These are phyloP conservation scores for Eumerus sabulonum DNA, from an alignment of 2,888 invertebrate species.

Conservation along the genomic window DNA sequence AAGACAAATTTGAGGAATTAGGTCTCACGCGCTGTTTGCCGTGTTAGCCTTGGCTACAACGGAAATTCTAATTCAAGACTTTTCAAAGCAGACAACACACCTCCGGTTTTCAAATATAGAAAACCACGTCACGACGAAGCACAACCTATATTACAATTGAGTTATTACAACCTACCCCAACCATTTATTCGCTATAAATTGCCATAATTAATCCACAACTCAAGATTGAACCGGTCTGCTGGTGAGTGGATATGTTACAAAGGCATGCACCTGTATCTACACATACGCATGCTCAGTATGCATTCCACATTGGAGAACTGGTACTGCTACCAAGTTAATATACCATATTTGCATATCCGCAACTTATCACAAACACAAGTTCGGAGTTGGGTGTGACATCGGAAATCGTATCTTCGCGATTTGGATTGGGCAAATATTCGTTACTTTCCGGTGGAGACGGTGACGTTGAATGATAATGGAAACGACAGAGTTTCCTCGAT, in stretches of 20 bases:
- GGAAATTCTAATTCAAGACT: not conserved
- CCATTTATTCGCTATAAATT: constrained; percentile 3
- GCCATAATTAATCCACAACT: constrained; percentile 42
- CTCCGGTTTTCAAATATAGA: not conserved
- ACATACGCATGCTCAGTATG: not conserved
- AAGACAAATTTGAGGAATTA: too few relatives aligned
- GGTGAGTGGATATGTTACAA: not conserved
- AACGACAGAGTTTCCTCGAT: constrained; percentile 48
- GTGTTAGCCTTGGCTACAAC: not conserved
- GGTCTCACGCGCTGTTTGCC: too few relatives aligned
- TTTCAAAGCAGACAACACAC: too few relatives aligned
- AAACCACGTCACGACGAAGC: too few relatives aligned
- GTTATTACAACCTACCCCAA: not conserved
- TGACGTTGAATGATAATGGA: not conserved
- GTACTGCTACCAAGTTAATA: too few relatives aligned
- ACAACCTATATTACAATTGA: not conserved
- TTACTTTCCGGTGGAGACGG: not conserved
- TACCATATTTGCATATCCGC: too few relatives aligned
- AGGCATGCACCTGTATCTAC: constrained; percentile 6
- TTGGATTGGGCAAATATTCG: constrained; percentile 47
- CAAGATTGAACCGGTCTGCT: constrained; percentile 15
- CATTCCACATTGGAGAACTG: too few relatives aligned
- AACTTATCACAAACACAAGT: too few relatives aligned
- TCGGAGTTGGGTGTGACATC: too few relatives aligned
- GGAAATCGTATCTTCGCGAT: constrained; percentile 16